Evolutionary conservation across 2,113 vertebrate species (phyloP).

Genomic region (Corvus cornix): DNA sequence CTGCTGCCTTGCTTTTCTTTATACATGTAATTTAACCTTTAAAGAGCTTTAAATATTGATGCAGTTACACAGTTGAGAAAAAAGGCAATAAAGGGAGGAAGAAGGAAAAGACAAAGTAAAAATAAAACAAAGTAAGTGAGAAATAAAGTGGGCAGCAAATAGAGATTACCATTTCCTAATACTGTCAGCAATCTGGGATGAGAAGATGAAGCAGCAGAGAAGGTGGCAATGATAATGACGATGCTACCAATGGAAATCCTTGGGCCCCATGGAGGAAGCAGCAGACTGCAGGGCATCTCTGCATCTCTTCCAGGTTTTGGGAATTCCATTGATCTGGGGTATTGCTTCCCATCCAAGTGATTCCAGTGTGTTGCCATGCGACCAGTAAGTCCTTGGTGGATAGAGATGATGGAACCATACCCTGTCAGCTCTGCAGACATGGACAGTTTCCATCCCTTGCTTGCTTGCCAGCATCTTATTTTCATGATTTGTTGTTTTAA

Average conservation of each 20-base stretch:
- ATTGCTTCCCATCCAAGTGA: neutral
- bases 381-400: neutral
- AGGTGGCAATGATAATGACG: rapidly evolving
- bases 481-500: neutral
- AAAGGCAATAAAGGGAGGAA: neutral
- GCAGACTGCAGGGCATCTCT: neutral
- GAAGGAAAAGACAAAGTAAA: neutral
- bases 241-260: neutral
- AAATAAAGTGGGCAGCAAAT: neutral
- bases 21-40: neutral
- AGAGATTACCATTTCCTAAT: neutral
- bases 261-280: rapidly evolving
- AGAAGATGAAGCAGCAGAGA: neutral
- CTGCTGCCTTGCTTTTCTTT: neutral
- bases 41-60: neutral
- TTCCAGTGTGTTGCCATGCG: neutral
- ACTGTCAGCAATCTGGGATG: neutral
- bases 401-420: rapidly evolving
- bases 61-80: neutral
- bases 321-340: neutral
- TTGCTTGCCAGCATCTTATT: neutral
- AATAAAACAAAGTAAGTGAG: neutral
- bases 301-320: neutral
- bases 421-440: neutral
- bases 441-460: neutral